These are phyloP conservation scores for Chloroceryle amazona DNA, from an alignment of 2,797 vertebrate species.

Conservation along the genomic window DNA sequence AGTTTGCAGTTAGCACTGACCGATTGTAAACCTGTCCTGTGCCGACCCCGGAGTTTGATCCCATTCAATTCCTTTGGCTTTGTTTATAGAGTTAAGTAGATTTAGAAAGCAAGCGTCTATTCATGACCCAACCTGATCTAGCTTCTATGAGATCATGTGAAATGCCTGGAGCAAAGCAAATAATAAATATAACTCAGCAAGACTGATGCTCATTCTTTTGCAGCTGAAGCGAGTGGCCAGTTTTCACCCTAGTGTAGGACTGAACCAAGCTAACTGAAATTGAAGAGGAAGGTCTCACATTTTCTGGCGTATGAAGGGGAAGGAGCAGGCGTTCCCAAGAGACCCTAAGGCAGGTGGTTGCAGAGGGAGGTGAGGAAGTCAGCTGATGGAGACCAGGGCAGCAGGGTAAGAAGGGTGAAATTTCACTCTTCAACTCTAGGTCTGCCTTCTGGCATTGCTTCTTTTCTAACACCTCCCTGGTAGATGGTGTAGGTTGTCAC, in stretches of 20 bases:
- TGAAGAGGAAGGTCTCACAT: background rate
- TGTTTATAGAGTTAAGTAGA: conserved; percentile 69
- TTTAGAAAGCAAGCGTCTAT: conserved; percentile 66
- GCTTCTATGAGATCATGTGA: conserved; percentile 61
- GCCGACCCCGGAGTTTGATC: conserved; percentile 32
- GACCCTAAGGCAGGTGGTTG: background rate
- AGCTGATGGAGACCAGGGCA: background rate
- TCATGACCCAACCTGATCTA: conserved; percentile 66
- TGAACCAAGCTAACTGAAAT: background rate
- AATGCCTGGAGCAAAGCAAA: conserved; percentile 57
- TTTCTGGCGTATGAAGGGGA: background rate
- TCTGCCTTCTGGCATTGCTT: background rate
- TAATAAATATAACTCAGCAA: conserved; percentile 63
- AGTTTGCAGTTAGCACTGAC: conserved; percentile 37
- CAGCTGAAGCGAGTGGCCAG: background rate
- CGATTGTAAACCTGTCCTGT: conserved; percentile 52
- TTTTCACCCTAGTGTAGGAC: background rate
- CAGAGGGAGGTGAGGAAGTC: background rate
- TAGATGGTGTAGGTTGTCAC: background rate
- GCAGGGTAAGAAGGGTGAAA: background rate
- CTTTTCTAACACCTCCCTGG: background rate
- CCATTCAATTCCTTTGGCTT: conserved; percentile 65
- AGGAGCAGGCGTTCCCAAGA: background rate
- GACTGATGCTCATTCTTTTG: background rate
- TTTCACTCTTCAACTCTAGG: background rate